Evolutionary conservation across 2,888 invertebrate genomes (phyloP).

Genomic region (Hyalella azteca): DNA sequence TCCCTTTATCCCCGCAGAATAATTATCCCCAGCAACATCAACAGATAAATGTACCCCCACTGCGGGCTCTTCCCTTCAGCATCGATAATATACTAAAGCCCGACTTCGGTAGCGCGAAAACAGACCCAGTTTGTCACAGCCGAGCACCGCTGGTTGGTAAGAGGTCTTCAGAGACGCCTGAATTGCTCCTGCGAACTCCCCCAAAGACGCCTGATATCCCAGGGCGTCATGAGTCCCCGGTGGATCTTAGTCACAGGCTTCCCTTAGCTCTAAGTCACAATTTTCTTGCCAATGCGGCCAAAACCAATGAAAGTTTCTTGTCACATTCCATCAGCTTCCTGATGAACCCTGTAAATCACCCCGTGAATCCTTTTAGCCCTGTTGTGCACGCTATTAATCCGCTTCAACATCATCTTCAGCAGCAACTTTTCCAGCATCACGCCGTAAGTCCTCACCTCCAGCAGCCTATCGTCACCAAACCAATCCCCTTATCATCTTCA

Average conservation of each 20-base stretch:
- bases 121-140: conserved; percentile 3
- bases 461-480: conserved; percentile 31
- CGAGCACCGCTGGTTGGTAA: background rate
- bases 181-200: conserved; percentile 50
- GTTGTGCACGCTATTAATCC: background rate
- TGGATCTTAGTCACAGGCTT: conserved; percentile 50
- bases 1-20: background rate
- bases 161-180: conserved; percentile 40
- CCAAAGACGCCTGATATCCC: conserved; percentile 49
- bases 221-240: conserved; percentile 39
- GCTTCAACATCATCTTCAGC: conserved; percentile 20
- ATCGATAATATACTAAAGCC: conserved; percentile 60
- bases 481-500: conserved; percentile 5
- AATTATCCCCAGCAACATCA: conserved; percentile 40
- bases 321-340: conserved; percentile 29
- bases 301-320: conserved; percentile 4
- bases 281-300: background rate
- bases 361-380: background rate
- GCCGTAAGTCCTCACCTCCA: conserved; percentile 11
- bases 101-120: conserved; percentile 57
- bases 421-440: conserved; percentile 18
- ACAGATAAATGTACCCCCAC: background rate
- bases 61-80: conserved; percentile 53
- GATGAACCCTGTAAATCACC: background rate
- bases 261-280: background rate